These are phyloP conservation scores for Motacilla tschutschensis DNA, from an alignment of 2,113 vertebrate species.

Conservation along the genomic window DNA sequence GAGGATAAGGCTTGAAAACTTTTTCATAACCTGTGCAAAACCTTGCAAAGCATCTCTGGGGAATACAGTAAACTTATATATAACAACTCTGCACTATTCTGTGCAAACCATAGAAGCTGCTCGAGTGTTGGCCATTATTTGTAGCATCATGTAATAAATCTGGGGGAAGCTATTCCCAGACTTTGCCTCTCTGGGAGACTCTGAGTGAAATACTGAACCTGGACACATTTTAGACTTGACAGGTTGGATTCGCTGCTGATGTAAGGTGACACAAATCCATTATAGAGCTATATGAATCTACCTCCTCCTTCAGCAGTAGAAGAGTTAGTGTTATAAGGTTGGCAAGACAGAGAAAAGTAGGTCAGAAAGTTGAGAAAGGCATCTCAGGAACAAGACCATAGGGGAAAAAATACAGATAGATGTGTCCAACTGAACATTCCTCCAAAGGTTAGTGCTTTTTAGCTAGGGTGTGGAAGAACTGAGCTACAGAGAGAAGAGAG, in stretches of 20 bases:
- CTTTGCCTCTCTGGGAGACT: neutral
- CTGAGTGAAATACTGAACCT: constrained; percentile 3
- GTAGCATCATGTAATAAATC: neutral
- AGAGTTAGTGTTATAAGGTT: neutral
- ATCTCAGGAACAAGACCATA: neutral
- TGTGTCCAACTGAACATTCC: neutral
- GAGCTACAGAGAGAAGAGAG: neutral
- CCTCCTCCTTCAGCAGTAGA: neutral
- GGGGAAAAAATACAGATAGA: neutral
- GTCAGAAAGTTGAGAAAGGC: neutral
- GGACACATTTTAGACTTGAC: neutral
- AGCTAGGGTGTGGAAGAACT: neutral
- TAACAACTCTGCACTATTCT: neutral
- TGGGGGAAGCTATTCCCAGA: neutral
- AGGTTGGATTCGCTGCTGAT: neutral
- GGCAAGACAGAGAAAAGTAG: neutral
- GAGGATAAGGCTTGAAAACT: neutral
- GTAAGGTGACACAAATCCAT: constrained; percentile 14
- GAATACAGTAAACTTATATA: neutral
- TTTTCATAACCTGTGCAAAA: neutral
- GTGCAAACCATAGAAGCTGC: neutral
- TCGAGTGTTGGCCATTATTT: neutral
- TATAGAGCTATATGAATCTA: neutral
- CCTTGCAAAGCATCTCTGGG: neutral
- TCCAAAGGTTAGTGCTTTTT: neutral